A percentile compares a stretch with the other conserved stretches of the same genome.
Conservation (phyloP, 2,888 invertebrate genomes). For the Eulithis testata region DNA sequence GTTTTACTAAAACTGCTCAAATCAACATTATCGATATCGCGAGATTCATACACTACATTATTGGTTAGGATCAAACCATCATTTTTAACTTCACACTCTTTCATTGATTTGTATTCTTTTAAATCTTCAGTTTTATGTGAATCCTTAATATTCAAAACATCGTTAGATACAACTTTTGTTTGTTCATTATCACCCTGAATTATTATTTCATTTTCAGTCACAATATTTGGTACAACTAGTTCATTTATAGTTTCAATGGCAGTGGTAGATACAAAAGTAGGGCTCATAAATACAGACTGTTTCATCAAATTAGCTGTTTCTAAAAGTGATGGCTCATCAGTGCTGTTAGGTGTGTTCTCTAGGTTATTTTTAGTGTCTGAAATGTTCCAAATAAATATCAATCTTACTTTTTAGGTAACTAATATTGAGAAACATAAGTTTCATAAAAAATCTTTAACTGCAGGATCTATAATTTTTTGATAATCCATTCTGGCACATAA, state of each 20-base stretch:
- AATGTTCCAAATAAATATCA: slow-evolving; percentile 11
- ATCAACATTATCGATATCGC: slow-evolving; percentile 6
- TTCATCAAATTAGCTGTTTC: slow-evolving; percentile 76
- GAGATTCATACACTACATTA: slow-evolving; percentile 10
- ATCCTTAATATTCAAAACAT: slow-evolving; percentile 1
- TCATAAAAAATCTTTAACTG: too few species aligned
- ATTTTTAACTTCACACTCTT: slow-evolving; percentile 34
- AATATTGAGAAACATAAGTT: too few species aligned
- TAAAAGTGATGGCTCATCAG: slow-evolving; percentile 60
- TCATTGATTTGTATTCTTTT: slow-evolving; percentile 20
- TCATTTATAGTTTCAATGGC: slow-evolving; percentile 51
- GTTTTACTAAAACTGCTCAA: slow-evolving; percentile 22
- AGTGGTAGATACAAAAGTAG: slow-evolving; percentile 61
- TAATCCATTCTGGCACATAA: too few species aligned
- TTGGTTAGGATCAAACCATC: slow-evolving; percentile 29
- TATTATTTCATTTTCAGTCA: slow-evolving; percentile 8
- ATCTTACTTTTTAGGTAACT: not conserved
- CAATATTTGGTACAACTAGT: slow-evolving; percentile 19
- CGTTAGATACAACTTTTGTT: not conserved
- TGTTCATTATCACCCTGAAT: slow-evolving; percentile 7
- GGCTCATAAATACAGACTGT: slow-evolving; percentile 72
- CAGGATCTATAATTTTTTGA: too few species aligned
- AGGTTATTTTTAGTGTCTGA: slow-evolving; percentile 16
- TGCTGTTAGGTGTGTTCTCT: slow-evolving; percentile 9
- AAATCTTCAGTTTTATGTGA: slow-evolving; percentile 9